Conservation (phyloP, 2,888 invertebrate species). For the Kuschelorhynchus macadamiae region DNA sequence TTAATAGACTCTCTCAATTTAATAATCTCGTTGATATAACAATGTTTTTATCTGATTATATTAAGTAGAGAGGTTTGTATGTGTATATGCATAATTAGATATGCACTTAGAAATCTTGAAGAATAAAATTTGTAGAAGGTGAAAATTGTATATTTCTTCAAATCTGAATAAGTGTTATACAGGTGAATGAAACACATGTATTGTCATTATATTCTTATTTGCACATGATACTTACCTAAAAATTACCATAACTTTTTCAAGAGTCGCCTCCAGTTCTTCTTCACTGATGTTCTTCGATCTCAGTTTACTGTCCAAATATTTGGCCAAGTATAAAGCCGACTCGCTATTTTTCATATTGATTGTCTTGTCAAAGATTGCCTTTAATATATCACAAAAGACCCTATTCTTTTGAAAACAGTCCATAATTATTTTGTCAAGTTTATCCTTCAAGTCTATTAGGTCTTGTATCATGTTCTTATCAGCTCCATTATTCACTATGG, state of each 20-base stretch:
- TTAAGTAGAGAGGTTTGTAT: no score
- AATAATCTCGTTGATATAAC: no score
- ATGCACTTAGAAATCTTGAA: no score
- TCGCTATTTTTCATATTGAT: constrained; percentile 97
- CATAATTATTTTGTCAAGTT: constrained; percentile 90
- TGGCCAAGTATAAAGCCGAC: constrained; percentile 97
- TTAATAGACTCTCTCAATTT: no score
- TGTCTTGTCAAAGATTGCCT: constrained; percentile 96
- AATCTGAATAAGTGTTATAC: no score
- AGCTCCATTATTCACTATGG: constrained; percentile 89
- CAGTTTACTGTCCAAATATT: constrained; percentile 96
- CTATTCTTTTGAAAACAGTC: constrained; percentile 91
- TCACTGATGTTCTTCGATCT: constrained; percentile 96
- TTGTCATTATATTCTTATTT: no score
- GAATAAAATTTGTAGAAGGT: no score
- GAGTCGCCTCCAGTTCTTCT: constrained; percentile 91
- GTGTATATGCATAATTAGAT: no score
- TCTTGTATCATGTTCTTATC: constrained; percentile 95
- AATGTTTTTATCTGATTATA: no score
- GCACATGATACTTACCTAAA: constrained; percentile 97
- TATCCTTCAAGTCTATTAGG: constrained; percentile 95
- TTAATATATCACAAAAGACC: constrained; percentile 86
- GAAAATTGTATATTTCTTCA: no score
- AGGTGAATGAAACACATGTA: no score
- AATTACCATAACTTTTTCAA: constrained; percentile 97